These are phyloP conservation scores for Ramphastos sulfuratus DNA, from an alignment of 2,113 vertebrate genomes.

Conservation along the genomic window DNA sequence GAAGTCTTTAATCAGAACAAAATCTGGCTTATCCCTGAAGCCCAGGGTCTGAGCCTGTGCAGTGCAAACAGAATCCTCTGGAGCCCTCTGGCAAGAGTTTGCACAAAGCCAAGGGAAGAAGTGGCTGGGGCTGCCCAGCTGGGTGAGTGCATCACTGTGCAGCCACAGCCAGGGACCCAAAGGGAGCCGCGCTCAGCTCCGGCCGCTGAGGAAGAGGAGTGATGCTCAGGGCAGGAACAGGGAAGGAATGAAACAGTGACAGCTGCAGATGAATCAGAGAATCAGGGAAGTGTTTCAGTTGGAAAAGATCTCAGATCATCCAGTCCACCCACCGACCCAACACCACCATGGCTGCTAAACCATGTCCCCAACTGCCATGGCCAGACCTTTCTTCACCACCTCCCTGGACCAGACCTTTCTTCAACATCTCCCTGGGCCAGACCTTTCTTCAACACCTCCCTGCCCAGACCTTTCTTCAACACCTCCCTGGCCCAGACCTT, in stretches of 20 bases:
- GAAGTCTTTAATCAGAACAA: slow-evolving; percentile 60
- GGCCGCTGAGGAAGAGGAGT: background rate
- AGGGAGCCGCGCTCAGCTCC: background rate
- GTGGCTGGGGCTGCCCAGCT: background rate
- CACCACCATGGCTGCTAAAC: too few species aligned
- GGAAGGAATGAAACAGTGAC: background rate
- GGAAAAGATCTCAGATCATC: too few species aligned
- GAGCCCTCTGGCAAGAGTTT: background rate
- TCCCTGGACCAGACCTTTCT: too few species aligned
- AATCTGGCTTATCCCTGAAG: slow-evolving; percentile 63
- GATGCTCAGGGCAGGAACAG: background rate
- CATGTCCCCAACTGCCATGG: too few species aligned
- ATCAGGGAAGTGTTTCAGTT: too few species aligned
- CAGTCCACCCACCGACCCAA: too few species aligned
- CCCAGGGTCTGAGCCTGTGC: slow-evolving; percentile 16
- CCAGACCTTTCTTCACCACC: too few species aligned
- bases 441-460: too few species aligned
- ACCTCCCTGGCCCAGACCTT: too few species aligned
- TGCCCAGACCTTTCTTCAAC: too few species aligned
- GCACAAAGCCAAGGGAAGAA: background rate
- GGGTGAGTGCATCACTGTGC: background rate
- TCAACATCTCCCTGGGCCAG: too few species aligned
- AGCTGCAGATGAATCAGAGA: background rate
- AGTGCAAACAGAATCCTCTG: slow-evolving; percentile 1
- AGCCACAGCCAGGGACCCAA: background rate